Evolutionary conservation across 2,797 vertebrate genomes (phyloP).

Genomic region (Arctocebus calabarensis): DNA sequence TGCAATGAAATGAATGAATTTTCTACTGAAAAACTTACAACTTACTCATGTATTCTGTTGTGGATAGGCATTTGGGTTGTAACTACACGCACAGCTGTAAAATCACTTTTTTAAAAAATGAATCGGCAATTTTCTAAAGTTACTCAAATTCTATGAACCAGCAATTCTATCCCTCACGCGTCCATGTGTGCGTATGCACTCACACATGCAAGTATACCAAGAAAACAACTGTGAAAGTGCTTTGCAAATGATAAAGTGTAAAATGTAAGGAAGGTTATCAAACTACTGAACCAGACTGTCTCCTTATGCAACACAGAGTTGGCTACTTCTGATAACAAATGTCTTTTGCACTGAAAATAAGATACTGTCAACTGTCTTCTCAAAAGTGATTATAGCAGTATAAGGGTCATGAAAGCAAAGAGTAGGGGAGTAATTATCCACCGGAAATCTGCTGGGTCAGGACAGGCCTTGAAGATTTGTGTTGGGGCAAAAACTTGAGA

Average conservation of each 20-base stretch:
- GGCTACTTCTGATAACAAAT: neutral
- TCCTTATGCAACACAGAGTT: neutral
- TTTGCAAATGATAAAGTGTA: slow-evolving; percentile 6
- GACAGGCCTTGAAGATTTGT: neutral
- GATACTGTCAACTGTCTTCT: neutral
- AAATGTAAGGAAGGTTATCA: neutral
- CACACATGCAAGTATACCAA: neutral
- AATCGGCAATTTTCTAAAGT: neutral
- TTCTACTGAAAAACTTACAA: neutral
- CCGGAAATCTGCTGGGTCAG: neutral
- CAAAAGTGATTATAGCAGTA: neutral
- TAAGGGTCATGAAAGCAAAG: neutral
- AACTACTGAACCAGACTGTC: neutral
- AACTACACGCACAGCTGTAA: neutral
- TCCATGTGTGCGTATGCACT: too few species aligned
- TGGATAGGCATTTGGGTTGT: neutral
- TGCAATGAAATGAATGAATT: too few species aligned
- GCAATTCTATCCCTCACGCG: neutral
- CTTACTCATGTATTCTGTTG: neutral
- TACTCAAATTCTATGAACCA: neutral
- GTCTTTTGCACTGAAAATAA: neutral
- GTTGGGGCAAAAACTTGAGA: neutral
- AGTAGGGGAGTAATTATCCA: neutral
- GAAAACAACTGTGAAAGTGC: neutral
- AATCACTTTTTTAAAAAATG: neutral